Evolutionary conservation across 1,140 invertebrate genomes (phyloP).

Genomic region (Wasmannia auropunctata): DNA sequence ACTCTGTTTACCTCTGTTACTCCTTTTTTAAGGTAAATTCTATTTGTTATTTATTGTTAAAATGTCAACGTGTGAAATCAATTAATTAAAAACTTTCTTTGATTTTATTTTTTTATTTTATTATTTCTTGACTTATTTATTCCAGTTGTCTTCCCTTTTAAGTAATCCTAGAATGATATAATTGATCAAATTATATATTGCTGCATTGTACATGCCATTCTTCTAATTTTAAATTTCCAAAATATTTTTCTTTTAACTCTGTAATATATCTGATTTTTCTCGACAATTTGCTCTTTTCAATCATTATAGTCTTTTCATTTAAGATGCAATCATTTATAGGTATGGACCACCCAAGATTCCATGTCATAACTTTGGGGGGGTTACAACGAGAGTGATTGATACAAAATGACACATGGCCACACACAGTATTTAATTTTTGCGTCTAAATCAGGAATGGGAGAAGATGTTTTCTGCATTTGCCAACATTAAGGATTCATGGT

Average conservation of each 20-base stretch:
- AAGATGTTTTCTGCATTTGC: slow-evolving; percentile 25
- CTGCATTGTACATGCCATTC: background rate
- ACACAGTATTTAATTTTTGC: slow-evolving; percentile 56
- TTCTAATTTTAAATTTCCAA: background rate
- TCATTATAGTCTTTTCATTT: background rate
- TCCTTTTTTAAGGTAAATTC: background rate
- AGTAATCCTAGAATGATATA: background rate
- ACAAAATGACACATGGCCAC: slow-evolving; percentile 61
- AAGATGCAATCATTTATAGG: slow-evolving; percentile 41
- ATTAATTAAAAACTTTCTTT: background rate
- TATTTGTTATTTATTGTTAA: background rate
- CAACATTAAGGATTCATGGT: slow-evolving; percentile 37
- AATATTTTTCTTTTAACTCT: background rate
- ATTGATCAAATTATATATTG: background rate
- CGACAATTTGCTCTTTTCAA: background rate
- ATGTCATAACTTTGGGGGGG: slow-evolving; percentile 52
- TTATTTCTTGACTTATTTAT: background rate
- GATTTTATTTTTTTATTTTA: background rate
- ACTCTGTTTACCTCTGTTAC: background rate
- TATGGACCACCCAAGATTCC: slow-evolving; percentile 58
- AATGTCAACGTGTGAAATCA: background rate
- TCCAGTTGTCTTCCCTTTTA: background rate
- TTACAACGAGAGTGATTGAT: slow-evolving; percentile 53
- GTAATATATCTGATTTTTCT: background rate
- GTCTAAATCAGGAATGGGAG: slow-evolving; percentile 30